A percentile compares a stretch with the other conserved stretches of the same genome.
Evolutionary conservation across 2,113 vertebrate species (phyloP).

Genomic region (Columbina picui): DNA sequence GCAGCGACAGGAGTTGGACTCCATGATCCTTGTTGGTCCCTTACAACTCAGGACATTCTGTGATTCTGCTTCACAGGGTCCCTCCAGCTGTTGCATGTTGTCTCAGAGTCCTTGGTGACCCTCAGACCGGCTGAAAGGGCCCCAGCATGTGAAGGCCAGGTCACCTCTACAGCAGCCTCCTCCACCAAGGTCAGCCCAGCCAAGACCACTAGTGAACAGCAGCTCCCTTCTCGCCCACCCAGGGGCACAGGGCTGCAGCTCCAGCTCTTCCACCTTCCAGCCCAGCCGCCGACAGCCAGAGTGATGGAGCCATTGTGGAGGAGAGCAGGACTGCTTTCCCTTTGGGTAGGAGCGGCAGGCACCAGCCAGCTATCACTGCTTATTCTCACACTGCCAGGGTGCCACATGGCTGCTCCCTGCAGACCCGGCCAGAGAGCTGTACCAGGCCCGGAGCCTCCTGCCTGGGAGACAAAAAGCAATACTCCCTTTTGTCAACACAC

Average conservation of each 20-base stretch:
- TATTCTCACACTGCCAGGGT: neutral
- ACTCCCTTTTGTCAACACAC: neutral
- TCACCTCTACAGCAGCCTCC: neutral
- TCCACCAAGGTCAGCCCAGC: fast-evolving
- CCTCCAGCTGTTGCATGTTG: neutral
- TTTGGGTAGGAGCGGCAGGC: neutral
- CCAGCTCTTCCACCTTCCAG: neutral
- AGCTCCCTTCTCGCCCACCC: neutral
- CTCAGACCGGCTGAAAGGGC: neutral
- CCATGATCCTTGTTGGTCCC: too few species aligned
- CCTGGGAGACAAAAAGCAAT: neutral
- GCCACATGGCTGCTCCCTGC: fast-evolving
- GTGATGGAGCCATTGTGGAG: neutral
- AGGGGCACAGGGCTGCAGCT: neutral
- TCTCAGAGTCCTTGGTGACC: neutral
- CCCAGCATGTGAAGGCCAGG: neutral
- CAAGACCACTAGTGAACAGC: neutral
- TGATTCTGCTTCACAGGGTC: neutral
- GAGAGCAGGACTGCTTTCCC: neutral
- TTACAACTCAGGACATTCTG: too few species aligned
- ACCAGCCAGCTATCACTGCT: neutral
- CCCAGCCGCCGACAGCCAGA: neutral
- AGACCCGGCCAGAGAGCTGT: neutral
- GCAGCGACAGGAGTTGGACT: too few species aligned
- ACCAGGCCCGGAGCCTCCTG: neutral